These are phyloP conservation scores for Dione juno DNA, from an alignment of 2,888 invertebrate genomes.

Conservation along the genomic window DNA sequence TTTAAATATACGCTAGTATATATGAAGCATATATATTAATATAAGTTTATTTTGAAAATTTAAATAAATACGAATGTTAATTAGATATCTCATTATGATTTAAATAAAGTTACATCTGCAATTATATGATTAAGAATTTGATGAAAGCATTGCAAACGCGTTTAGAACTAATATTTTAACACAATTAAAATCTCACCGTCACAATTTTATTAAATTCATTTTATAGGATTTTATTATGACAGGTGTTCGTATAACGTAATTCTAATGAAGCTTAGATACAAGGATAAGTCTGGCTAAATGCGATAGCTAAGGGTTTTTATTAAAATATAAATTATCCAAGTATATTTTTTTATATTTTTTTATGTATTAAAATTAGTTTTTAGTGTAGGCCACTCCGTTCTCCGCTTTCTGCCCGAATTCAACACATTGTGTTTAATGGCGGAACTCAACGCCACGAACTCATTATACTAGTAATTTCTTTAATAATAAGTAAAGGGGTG, in stretches of 20 bases:
- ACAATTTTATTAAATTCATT: background rate
- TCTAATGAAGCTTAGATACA: too few relatives aligned
- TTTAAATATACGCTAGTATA: too few relatives aligned
- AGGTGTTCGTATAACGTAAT: background rate
- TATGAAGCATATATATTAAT: too few relatives aligned
- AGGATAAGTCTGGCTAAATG: too few relatives aligned
- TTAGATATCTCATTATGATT: background rate
- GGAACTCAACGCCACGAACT: background rate
- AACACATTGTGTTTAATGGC: background rate
- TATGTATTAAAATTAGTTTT: too few relatives aligned
- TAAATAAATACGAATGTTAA: background rate
- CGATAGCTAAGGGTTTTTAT: background rate
- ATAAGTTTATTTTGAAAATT: background rate
- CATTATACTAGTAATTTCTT: background rate
- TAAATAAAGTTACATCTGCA: background rate
- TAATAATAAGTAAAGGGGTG: too few relatives aligned
- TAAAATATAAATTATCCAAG: too few relatives aligned
- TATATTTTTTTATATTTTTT: too few relatives aligned
- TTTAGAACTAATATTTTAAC: too few relatives aligned
- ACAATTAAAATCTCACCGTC: background rate
- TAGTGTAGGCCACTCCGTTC: too few relatives aligned
- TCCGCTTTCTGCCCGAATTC: background rate
- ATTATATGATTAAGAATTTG: background rate
- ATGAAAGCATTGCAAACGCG: background rate
- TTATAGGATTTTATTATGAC: background rate